Evolutionary conservation across 92 coral and sea anemone species (phyloP), one percentile per base, ranked within the genome.

Genomic region (Chrysogorgia sp.): DNA sequence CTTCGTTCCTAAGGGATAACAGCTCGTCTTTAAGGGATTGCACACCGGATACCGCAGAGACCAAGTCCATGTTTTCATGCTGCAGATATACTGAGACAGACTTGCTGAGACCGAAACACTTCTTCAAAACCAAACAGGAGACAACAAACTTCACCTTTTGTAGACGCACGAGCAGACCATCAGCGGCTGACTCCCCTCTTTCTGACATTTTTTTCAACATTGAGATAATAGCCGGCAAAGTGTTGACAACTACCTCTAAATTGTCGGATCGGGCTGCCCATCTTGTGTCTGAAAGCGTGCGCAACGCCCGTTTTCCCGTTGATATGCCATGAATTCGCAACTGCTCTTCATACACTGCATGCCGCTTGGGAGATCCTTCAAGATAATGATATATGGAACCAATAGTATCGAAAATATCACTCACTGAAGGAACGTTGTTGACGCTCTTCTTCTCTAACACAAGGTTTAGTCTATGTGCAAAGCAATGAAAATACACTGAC

Each of bases 21-120:
- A 67, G 41, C 40, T 34, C 40, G 23, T 67, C 75, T 43, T 67
- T 67, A 23, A 67, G 75, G 23, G 75, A 67, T 67, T 67, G 17
- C 56, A 67, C 58, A 20, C 75, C 75, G 3, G 75, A 67, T 24
- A 67, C 75, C 33, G 75, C 75, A 14, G 75, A 67, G 41, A 67
- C 75, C 75, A 67, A 67, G 56, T 37, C 75, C 75, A 67, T 67
- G 75, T 67, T 67, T 64, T 64, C 71, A 32, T 64, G 71, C 71
- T 64, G 71, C 34, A 64, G 71, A 64, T 64, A 64, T 64, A 35
- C 75, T 67, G 75, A 67, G 75, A 67, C 33, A 2, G 75, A 67
- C 41, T 40, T 67, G 41, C 75, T 67, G 40, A 67, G 75, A 7
- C 49, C 33, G 23, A 67, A 40, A 41, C 75, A 67, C 57, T 67